phyloP scores from a whole-genome alignment of 2,797 vertebrate genomes.

The Holocentrus rufus region DNA sequence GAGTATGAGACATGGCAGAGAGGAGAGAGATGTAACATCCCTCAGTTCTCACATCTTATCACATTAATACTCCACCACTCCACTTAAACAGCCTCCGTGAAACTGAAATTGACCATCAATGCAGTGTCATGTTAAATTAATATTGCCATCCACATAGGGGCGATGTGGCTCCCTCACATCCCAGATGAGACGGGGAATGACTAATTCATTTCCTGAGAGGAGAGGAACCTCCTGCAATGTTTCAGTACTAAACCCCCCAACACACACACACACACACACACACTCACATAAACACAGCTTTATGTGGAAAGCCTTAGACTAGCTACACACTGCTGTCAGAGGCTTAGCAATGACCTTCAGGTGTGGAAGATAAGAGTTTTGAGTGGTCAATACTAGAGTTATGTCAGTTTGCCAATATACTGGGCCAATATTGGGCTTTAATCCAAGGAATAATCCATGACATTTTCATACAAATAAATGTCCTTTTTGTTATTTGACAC shows the following conservation, averaged over 20 bases:
- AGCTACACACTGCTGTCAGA: constrained; percentile 34
- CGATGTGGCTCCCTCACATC: constrained; percentile 79
- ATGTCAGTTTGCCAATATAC: background rate
- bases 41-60: constrained; percentile 89
- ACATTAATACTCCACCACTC: constrained; percentile 84
- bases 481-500: constrained; percentile 7
- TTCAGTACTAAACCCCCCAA: constrained; percentile 41
- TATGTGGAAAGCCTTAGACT: constrained; percentile 33
- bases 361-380: constrained; percentile 28
- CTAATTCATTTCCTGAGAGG: constrained; percentile 83
- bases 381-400: background rate
- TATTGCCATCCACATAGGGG: constrained; percentile 82
- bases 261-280: constrained; percentile 24
- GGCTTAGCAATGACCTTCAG: constrained; percentile 30
- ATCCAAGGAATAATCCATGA: background rate
- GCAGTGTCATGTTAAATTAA: constrained; percentile 88
- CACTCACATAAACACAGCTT: constrained; percentile 2
- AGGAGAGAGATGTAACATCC: constrained; percentile 86
- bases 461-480: constrained; percentile 31
- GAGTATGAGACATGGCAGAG: constrained; percentile 91
- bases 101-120: constrained; percentile 89
- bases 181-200: constrained; percentile 81
- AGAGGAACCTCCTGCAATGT: constrained; percentile 70
- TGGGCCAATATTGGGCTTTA: background rate
- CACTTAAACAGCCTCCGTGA: constrained; percentile 85